Percentiles rank a stretch among this genome's conserved stretches.
phyloP scores from a whole-genome alignment of 2,113 vertebrate genomes.

The Carassius auratus region DNA sequence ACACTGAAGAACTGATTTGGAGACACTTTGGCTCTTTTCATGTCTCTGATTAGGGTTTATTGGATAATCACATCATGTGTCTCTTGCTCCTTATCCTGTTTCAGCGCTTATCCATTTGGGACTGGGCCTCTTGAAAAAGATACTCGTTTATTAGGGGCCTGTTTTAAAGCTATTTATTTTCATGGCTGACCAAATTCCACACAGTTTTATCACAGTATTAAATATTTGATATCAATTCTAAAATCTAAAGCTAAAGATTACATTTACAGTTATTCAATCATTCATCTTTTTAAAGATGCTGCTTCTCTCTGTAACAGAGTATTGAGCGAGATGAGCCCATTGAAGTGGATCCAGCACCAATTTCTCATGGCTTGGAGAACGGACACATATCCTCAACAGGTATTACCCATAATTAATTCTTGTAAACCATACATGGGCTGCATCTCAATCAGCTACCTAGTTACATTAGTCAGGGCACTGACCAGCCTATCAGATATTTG shows the following conservation, averaged over 20 bases:
- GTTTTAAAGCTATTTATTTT: no score
- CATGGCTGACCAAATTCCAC: no score
- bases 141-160: not conserved
- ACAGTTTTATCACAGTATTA: not conserved
- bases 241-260: not conserved
- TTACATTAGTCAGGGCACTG: no score
- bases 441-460: no score
- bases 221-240: not conserved
- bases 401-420: slow-evolving; percentile 39
- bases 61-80: slow-evolving; percentile 48
- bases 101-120: not conserved
- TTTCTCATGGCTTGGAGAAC: slow-evolving; percentile 66
- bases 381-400: slow-evolving; percentile 69
- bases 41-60: slow-evolving; percentile 43
- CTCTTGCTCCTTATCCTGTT: slow-evolving; percentile 14
- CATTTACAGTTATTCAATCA: not conserved
- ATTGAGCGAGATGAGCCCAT: slow-evolving; percentile 77
- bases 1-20: slow-evolving; percentile 32
- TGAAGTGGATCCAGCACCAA: slow-evolving; percentile 70
- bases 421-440: not conserved
- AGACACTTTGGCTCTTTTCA: slow-evolving; percentile 42
- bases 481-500: no score
- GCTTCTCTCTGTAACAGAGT: slow-evolving; percentile 65
- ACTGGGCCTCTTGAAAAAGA: not conserved
- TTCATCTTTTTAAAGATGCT: not conserved